Conservation (phyloP, 1,140 invertebrate species). For the Heliothis virescens region DNA sequence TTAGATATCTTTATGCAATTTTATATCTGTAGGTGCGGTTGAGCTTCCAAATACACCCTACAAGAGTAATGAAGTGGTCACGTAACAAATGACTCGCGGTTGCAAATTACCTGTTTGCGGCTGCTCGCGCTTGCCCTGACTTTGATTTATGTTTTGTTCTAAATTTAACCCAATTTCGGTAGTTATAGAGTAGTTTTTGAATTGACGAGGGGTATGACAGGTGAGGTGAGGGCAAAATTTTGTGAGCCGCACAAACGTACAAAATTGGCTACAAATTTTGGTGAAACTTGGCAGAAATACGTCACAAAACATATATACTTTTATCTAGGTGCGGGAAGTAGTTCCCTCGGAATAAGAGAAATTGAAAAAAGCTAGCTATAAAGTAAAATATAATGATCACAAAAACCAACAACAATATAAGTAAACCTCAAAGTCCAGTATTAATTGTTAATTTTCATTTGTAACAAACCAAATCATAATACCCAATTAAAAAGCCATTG, state of each 20-base stretch:
- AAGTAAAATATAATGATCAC: background rate
- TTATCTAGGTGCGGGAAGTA: no score
- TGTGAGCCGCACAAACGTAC: no score
- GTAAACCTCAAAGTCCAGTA: background rate
- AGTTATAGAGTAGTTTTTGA: no score
- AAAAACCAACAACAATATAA: background rate
- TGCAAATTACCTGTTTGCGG: slow-evolving; percentile 1
- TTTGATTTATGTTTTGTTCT: no score
- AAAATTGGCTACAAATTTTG: no score
- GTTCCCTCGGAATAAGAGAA: no score
- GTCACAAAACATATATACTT: no score
- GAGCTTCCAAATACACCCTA: background rate
- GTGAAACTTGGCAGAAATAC: no score
- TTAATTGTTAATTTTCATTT: background rate
- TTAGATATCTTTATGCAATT: background rate
- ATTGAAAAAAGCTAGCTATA: background rate
- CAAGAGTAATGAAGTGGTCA: slow-evolving; percentile 3
- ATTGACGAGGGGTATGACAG: no score
- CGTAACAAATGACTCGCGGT: background rate
- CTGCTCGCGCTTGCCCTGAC: background rate
- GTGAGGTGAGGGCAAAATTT: no score
- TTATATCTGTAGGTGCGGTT: no score
- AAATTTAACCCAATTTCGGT: no score
- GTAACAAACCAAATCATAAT: slow-evolving; percentile 12
- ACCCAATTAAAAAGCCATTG: slow-evolving; percentile 4